Evolutionary conservation across 2,888 invertebrate genomes (phyloP).

Genomic region (Trichacis sp.): DNA sequence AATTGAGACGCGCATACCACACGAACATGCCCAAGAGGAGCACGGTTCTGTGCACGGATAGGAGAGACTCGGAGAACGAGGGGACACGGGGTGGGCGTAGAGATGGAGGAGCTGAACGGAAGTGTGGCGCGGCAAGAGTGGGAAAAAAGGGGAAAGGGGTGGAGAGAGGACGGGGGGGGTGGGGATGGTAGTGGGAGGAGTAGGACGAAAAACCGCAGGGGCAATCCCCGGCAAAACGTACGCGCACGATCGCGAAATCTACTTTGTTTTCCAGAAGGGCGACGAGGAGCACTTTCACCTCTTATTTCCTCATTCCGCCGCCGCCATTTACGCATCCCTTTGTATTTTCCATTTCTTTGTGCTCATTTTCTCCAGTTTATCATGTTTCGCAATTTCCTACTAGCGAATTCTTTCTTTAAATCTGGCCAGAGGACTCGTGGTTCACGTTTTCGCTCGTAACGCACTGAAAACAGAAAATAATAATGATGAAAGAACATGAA

Average conservation of each 20-base stretch:
- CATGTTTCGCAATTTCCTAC: constrained; percentile 25
- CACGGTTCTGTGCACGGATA: too few relatives aligned
- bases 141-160: too few relatives aligned
- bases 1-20: too few relatives aligned
- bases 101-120: too few relatives aligned
- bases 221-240: constrained; percentile 40
- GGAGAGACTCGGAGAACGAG: too few relatives aligned
- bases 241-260: constrained; percentile 39
- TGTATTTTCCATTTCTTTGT: constrained; percentile 3
- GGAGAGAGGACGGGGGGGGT: too few relatives aligned
- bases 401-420: constrained; percentile 31
- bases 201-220: constrained; percentile 40
- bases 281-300: constrained; percentile 37
- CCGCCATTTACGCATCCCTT: constrained; percentile 5
- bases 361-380: constrained; percentile 20
- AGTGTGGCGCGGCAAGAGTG: too few relatives aligned
- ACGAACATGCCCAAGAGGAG: too few relatives aligned
- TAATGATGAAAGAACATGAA: too few relatives aligned
- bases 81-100: too few relatives aligned
- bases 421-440: constrained; percentile 30
- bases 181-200: too few relatives aligned
- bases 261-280: constrained; percentile 34
- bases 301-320: constrained; percentile 37
- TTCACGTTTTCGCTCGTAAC: constrained; percentile 2
- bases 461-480: too few relatives aligned